phyloP scores from a whole-genome alignment of 2,888 invertebrate species.

The Hybos culiciformis region DNA sequence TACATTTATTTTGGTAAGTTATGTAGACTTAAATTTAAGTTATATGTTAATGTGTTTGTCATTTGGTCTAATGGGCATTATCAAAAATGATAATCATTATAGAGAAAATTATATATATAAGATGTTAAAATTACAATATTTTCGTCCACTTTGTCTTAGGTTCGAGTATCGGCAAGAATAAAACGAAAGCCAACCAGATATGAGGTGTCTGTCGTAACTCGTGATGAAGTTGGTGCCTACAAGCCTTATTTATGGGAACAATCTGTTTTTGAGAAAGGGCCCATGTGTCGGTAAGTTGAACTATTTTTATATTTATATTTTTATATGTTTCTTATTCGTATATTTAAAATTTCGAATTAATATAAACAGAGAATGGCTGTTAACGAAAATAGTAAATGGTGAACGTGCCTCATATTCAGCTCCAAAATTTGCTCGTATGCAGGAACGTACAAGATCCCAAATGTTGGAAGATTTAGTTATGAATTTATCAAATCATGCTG shows the following conservation, averaged over 20 bases:
- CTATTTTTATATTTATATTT: neutral
- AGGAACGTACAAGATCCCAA: constrained; percentile 81
- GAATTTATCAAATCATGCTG: constrained; percentile 84
- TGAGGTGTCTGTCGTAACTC: constrained; percentile 82
- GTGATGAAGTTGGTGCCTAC: constrained; percentile 90
- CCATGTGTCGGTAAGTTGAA: constrained; percentile 64
- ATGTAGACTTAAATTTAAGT: neutral
- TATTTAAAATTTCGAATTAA: neutral
- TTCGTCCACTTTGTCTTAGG: constrained; percentile 32
- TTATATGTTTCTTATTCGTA: neutral
- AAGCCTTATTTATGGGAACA: constrained; percentile 94
- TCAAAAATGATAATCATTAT: neutral
- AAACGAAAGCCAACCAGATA: constrained; percentile 77
- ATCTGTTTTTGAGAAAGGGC: constrained; percentile 84
- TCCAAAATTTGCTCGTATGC: constrained; percentile 90
- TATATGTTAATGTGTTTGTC: no score
- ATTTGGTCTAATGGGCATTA: neutral
- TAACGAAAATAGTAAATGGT: constrained; percentile 88
- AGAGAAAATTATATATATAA: neutral
- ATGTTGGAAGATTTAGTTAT: constrained; percentile 92
- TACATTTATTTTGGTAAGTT: constrained; percentile 63
- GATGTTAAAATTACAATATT: neutral
- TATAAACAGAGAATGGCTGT: constrained; percentile 60
- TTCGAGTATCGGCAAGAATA: constrained; percentile 75
- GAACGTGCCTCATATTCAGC: constrained; percentile 89